A percentile compares a stretch with the other conserved stretches of the same genome.
phyloP scores from a whole-genome alignment of 2,888 invertebrate species.

The Lochmaea capreae region DNA sequence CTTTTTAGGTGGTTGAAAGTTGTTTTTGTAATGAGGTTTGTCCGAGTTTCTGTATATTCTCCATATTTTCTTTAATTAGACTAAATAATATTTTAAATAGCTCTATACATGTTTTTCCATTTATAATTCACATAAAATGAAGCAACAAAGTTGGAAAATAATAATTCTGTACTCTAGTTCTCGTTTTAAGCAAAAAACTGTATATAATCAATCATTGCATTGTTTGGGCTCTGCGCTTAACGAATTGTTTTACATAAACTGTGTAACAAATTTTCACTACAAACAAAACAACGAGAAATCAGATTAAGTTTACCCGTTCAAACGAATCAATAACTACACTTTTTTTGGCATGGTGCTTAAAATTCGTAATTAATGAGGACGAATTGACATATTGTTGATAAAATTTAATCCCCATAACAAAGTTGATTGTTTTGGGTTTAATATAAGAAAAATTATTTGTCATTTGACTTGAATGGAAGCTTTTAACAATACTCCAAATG shows the following conservation, averaged over 20 bases:
- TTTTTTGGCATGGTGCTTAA: not conserved
- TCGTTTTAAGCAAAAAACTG: no score
- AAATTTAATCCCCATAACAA: not conserved
- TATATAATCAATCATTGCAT: no score
- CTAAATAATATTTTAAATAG: no score
- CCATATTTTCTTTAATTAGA: not conserved
- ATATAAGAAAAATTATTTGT: not conserved
- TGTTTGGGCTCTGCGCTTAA: no score
- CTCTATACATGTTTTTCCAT: no score
- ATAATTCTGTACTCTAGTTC: no score
- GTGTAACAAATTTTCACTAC: not conserved
- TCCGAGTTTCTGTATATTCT: not conserved
- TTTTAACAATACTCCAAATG: no score
- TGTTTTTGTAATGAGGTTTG: not conserved
- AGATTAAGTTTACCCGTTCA: not conserved
- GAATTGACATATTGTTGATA: not conserved
- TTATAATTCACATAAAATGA: no score
- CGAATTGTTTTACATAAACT: not conserved
- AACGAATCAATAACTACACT: not conserved
- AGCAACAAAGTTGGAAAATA: no score
- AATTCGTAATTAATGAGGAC: not conserved
- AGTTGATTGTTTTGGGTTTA: not conserved
- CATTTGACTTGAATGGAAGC: no score
- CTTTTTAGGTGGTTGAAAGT: not conserved
- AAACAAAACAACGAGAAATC: not conserved